Percentiles rank a stretch among this genome's conserved stretches.
phyloP scores from a whole-genome alignment of 1,140 invertebrate species.

The Aphis gossypii region DNA sequence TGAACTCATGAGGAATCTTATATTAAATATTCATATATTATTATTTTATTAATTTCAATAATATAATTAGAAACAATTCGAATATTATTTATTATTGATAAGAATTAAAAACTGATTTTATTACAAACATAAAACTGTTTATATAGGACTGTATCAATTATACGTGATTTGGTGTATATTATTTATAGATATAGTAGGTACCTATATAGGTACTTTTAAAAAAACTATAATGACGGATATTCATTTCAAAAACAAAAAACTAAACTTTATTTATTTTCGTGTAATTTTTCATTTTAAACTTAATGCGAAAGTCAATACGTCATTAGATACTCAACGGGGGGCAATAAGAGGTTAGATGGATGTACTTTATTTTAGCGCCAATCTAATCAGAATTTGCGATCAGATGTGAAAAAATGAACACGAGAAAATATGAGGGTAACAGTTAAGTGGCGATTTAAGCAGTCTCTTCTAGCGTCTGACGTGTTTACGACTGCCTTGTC shows the following conservation, averaged over 20 bases:
- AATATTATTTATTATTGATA: too few relatives aligned
- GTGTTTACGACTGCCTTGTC: slow-evolving; percentile 50
- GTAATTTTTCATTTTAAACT: not conserved
- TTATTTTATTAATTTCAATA: too few relatives aligned
- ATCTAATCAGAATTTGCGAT: slow-evolving; percentile 31
- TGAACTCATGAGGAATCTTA: not conserved
- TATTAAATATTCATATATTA: not conserved
- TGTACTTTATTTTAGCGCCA: slow-evolving; percentile 7
- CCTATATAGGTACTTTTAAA: too few relatives aligned
- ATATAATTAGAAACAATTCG: too few relatives aligned
- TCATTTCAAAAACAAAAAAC: not conserved
- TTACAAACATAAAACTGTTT: too few relatives aligned
- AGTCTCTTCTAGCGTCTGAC: slow-evolving; percentile 10
- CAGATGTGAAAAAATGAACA: slow-evolving; percentile 36
- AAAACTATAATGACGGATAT: not conserved
- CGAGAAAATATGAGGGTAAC: slow-evolving; percentile 37
- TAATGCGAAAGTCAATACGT: not conserved
- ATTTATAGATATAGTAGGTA: too few relatives aligned
- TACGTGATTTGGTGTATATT: too few relatives aligned
- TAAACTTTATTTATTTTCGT: not conserved
- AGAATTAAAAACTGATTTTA: too few relatives aligned
- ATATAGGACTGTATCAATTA: too few relatives aligned
- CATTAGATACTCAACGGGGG: not conserved
- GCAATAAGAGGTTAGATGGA: not conserved
- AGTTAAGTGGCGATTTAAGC: slow-evolving; percentile 17